Percentiles rank a stretch among this genome's conserved stretches.
Conservation (phyloP, 2,888 invertebrate species). For the Andrena bucephala region DNA sequence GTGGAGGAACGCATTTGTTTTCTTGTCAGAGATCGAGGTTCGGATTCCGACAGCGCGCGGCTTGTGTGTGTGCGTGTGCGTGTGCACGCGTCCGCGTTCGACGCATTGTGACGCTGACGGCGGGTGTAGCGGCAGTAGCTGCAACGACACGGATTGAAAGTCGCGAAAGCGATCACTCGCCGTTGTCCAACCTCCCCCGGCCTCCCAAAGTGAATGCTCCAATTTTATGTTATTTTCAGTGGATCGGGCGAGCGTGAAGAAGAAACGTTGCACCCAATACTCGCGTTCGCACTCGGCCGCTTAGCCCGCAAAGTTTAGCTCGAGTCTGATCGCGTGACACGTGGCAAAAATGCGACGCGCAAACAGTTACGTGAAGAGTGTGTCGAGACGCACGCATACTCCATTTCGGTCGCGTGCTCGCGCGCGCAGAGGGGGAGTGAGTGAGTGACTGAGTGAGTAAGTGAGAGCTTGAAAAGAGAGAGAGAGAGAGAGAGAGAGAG, state of each 20-base stretch:
- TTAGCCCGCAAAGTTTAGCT: conserved; percentile 15
- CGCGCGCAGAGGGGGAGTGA: not conserved
- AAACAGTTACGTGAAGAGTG: conserved; percentile 24
- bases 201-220: not conserved
- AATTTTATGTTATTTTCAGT: not conserved
- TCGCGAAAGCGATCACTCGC: conserved; percentile 25
- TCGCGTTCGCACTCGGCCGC: not conserved
- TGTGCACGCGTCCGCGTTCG: not conserved
- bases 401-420: no score
- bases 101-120: not conserved
- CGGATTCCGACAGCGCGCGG: not conserved
- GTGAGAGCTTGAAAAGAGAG: not conserved
- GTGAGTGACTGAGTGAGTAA: not conserved
- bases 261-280: no score
- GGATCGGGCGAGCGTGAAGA: not conserved
- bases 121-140: no score
- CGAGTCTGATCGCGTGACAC: conserved; percentile 48
- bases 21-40: not conserved
- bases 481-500: not conserved
- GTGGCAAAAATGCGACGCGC: conserved; percentile 61
- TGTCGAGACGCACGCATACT: no score
- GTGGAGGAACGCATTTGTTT: not conserved
- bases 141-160: no score
- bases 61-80: no score
- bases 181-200: not conserved